Evolutionary conservation across 1,140 invertebrate species (phyloP), one percentile per base, ranked within the genome.

Genomic region (Cylas formicarius): DNA sequence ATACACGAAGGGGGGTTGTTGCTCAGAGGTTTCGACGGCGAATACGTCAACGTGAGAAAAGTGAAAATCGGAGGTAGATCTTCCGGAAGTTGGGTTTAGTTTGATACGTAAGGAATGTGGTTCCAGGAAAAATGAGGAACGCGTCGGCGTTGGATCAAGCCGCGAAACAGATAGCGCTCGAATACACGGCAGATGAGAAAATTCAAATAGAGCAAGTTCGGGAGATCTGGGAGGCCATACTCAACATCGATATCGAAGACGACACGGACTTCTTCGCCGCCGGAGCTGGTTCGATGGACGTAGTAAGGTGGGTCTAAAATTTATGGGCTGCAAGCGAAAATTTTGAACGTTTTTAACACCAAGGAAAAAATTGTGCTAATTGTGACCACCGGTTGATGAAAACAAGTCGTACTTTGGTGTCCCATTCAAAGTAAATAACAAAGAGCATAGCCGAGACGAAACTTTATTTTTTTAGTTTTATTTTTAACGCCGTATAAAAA

Each of bases 241-340:
- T 97, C 0, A 83, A 81, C 50, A 69, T 77, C 1, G 78, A 84
- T 1, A 74, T 97, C 3, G 77, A 82, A 2, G 72, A 83, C 2
- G 74, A 80, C 1, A 90, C 89, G 0, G 90, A 97, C 63, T 97
- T 97, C 65, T 97, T 98, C 66, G 80, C 79, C 8, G 80, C 76
- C 24, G 94, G 94, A 17, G 94, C 87, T 14, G 87, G 89, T 0
- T 95, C 91, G 7, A 97, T 97, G 90, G 93, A 97, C 65, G 91
- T 97, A 6, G 90, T 94, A 1, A 78, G 80, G 73, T 78, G 67
- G 33, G 18, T 36, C 22, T 23, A 23, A 21, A 23, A 37, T n/a
- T n/a, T n/a, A n/a, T n/a, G n/a, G n/a, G n/a, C n/a, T n/a, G n/a
- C n/a, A n/a, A n/a, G n/a, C n/a, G n/a, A n/a, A n/a, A n/a, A n/a